Evolutionary conservation across 2,797 vertebrate species (phyloP).

Genomic region (Limosa lapponica): DNA sequence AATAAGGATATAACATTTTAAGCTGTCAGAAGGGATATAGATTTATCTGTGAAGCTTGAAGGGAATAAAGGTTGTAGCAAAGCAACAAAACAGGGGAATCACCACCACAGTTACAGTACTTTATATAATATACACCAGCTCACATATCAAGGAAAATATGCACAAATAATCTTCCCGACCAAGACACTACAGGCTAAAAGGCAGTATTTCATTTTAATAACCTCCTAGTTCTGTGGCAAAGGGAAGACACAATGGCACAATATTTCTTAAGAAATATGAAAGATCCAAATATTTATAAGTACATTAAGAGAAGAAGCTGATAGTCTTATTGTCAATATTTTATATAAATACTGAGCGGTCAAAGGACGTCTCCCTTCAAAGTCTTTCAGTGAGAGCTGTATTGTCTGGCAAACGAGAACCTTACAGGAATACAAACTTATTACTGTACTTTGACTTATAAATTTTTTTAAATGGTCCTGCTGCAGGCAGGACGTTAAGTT

Average conservation of each 20-base stretch:
- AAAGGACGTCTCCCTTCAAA: neutral
- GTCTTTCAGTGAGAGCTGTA: neutral
- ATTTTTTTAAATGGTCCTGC: neutral
- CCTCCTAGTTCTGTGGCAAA: neutral
- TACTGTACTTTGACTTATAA: neutral
- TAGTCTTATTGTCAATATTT: slow-evolving; percentile 36
- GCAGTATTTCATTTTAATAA: slow-evolving; percentile 56
- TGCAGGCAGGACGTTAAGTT: slow-evolving; percentile 19
- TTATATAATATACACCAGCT: slow-evolving; percentile 11
- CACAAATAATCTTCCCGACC: neutral
- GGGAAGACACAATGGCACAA: slow-evolving; percentile 24
- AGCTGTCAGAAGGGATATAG: slow-evolving; percentile 76
- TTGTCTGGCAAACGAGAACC: neutral
- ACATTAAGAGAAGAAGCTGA: slow-evolving; percentile 32
- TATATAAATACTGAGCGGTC: neutral
- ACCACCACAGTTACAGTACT: neutral
- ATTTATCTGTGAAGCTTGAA: slow-evolving; percentile 73
- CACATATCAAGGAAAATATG: slow-evolving; percentile 11
- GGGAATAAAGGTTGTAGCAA: slow-evolving; percentile 61
- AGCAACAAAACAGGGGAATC: slow-evolving; percentile 22
- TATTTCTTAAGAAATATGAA: slow-evolving; percentile 43
- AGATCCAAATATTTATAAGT: slow-evolving; percentile 65
- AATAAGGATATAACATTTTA: slow-evolving; percentile 82
- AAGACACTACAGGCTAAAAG: slow-evolving; percentile 14
- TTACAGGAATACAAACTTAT: neutral